These are phyloP conservation scores for Drosophila fulvimacula DNA, from an alignment of 2,888 invertebrate genomes.

Conservation along the genomic window DNA sequence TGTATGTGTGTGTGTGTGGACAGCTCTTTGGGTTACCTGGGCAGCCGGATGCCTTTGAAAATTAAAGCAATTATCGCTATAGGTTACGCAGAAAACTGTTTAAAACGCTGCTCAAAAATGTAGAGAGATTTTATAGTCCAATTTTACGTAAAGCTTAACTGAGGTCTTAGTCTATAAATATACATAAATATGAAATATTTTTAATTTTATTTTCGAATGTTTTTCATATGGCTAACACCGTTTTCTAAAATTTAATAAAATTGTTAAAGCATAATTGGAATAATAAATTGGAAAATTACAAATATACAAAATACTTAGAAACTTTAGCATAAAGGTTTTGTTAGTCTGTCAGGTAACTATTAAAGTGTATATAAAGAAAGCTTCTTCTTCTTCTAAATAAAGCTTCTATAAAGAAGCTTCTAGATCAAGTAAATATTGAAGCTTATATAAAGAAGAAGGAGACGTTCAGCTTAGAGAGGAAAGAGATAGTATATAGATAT, in stretches of 20 bases:
- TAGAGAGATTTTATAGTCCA: neutral
- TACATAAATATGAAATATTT: too few relatives aligned
- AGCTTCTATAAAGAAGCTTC: neutral
- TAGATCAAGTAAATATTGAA: neutral
- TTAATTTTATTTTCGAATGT: neutral
- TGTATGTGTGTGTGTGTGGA: constrained; percentile 21
- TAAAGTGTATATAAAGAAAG: too few relatives aligned
- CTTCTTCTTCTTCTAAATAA: too few relatives aligned
- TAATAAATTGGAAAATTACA: too few relatives aligned
- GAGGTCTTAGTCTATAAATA: neutral
- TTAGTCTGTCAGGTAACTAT: too few relatives aligned
- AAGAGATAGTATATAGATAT: neutral
- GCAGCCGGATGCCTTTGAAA: constrained; percentile 50
- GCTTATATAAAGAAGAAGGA: neutral
- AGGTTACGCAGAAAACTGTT: constrained; percentile 2
- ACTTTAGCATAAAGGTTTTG: too few relatives aligned
- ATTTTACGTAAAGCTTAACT: neutral
- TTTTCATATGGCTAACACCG: neutral
- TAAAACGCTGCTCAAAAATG: neutral
- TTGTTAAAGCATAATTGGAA: too few relatives aligned
- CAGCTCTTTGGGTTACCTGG: constrained; percentile 57
- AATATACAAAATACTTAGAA: too few relatives aligned
- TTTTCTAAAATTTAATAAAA: too few relatives aligned
- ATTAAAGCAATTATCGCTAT: constrained; percentile 53
- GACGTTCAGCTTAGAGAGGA: neutral